Percentiles rank a stretch among this genome's conserved stretches.
These are phyloP conservation scores for Sycobia sp. DNA, from an alignment of 1,140 invertebrate species.

Conservation along the genomic window DNA sequence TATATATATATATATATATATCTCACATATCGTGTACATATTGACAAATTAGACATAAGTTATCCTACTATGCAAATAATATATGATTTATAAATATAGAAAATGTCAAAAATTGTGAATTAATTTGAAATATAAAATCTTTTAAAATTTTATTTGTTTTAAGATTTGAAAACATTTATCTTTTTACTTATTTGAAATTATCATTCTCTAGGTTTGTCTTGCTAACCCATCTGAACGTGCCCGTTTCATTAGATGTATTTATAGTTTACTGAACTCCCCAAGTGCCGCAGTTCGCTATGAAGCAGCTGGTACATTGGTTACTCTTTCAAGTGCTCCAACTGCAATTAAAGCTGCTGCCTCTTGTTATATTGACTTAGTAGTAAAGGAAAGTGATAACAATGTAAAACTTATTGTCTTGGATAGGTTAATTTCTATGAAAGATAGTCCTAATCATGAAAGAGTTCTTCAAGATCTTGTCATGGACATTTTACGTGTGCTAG, in stretches of 20 bases:
- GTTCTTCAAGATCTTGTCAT: constrained; percentile 97
- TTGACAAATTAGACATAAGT: too few relatives aligned
- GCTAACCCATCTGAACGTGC: constrained; percentile 95
- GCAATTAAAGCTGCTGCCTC: constrained; percentile 96
- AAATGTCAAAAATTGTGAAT: too few relatives aligned
- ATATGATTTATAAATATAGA: too few relatives aligned
- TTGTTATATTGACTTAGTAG: constrained; percentile 97
- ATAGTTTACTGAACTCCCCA: constrained; percentile 94
- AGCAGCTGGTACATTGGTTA: constrained; percentile 99
- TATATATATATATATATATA: too few relatives aligned
- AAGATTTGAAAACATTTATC: neutral
- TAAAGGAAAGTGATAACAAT: constrained; percentile 99
- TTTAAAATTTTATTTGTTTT: neutral
- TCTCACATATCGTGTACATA: too few relatives aligned
- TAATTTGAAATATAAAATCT: neutral
- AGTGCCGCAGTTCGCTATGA: constrained; percentile 98
- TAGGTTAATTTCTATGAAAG: constrained; percentile 87
- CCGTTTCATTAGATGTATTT: constrained; percentile 97
- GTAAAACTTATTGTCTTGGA: constrained; percentile 98
- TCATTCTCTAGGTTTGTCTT: constrained; percentile 81
- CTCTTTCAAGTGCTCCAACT: constrained; percentile 93
- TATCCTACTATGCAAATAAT: too few relatives aligned
- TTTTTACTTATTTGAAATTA: neutral
- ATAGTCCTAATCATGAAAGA: constrained; percentile 85
- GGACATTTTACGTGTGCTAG: constrained; percentile 95